Percentiles rank a stretch among this genome's conserved stretches.
Evolutionary conservation across 2,113 vertebrate genomes (phyloP).

Genomic region (Sinocyclocheilus maitianheensis): DNA sequence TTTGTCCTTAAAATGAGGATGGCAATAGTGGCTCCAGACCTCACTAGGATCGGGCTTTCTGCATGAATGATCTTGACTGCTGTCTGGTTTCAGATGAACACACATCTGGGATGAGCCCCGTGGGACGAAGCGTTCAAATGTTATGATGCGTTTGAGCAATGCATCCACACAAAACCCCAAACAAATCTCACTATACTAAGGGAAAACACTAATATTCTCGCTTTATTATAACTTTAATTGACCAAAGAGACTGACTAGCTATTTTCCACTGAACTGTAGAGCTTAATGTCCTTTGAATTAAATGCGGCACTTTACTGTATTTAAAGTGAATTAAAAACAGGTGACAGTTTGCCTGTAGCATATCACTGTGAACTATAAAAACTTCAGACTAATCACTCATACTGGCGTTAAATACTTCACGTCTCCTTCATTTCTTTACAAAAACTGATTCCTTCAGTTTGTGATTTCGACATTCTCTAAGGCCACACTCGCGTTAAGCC

Average conservation of each 20-base stretch:
- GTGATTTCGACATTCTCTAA: background rate
- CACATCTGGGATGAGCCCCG: conserved; percentile 26
- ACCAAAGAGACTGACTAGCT: background rate
- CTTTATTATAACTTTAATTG: background rate
- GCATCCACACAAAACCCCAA: background rate
- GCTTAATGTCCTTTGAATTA: background rate
- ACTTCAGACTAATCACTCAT: background rate
- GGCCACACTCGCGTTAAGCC: background rate
- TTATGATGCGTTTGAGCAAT: background rate
- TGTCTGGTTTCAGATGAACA: conserved; percentile 21
- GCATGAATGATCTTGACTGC: background rate
- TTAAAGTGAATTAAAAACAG: conserved; percentile 17
- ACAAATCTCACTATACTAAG: background rate
- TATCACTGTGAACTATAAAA: background rate
- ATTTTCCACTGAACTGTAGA: background rate
- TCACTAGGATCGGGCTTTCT: background rate
- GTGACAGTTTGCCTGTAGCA: background rate
- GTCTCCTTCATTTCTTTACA: background rate
- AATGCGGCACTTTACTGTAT: background rate
- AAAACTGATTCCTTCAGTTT: background rate
- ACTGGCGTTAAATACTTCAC: background rate
- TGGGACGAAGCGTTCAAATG: background rate
- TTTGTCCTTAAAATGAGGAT: background rate
- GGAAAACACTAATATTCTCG: background rate
- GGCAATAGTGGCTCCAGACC: too few species aligned